Evolutionary conservation across 2,113 vertebrate species (phyloP), one percentile per base, ranked within the genome.

Genomic region (Dromiciops gliroides): DNA sequence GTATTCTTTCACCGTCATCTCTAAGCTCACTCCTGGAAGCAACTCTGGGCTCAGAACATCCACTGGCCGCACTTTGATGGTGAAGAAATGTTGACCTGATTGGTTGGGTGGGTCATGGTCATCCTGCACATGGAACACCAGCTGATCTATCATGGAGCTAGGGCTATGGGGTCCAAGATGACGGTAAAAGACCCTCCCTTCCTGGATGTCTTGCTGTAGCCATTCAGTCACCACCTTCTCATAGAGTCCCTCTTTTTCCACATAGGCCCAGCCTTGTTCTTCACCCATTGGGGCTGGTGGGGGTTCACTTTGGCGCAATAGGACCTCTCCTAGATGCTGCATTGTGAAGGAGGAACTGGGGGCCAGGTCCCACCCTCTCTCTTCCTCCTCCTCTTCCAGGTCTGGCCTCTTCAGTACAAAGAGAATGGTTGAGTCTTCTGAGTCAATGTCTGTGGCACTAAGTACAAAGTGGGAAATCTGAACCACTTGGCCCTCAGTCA

Each of bases 171-270:
- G 94, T 50, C 99, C 98, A 0, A 95, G 95, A 91, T 99, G 98
- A 53, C 96, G 98, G 95, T 99, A 99, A 97, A 99, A 99, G 49
- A 99, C 97, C 95, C 98, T 99, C 89, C 99, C 99, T 93, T 99
- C 98, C 0, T 98, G 97, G 97, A 99, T 99, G 96, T 99, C 99
- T 94, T 98, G 98, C 97, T 99, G 99, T 94, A 99, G 98, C 99
- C 99, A 99, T 52, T 99, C 98, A 0, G 96, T 99, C 92, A 99
- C 99, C 96, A 98, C 98, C 96, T 98, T 99, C 97, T 99, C 99
- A 97, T 99, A 99, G 94, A 99, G 88, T 3, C 97, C 98, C 96
- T 99, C 98, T 53, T 97, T 98, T 44, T 97, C 98, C 26, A 98
- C 97, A 94, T 99, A 99, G 56, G 90, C 96, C 99, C 99, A 99